Evolutionary conservation across 2,113 vertebrate genomes (phyloP).

Genomic region (Brienomyrus brachyistius): DNA sequence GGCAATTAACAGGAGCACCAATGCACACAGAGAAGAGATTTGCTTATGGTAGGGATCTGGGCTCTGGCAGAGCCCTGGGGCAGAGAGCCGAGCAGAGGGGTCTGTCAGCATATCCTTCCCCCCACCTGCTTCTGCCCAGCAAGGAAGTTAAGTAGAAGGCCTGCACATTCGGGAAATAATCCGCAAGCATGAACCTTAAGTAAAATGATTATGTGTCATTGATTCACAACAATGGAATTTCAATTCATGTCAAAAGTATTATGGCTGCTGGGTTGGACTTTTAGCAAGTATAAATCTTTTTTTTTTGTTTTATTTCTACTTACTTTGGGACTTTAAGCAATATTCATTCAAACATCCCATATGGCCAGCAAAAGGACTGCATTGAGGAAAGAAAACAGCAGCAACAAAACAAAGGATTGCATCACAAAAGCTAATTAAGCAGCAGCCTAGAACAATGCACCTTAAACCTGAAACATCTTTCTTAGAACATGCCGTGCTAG

Average conservation of each 20-base stretch:
- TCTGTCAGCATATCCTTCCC: constrained; percentile 19
- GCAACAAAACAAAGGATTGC: neutral
- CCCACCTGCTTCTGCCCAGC: neutral
- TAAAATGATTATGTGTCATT: neutral
- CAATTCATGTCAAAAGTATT: neutral
- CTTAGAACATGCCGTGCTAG: neutral
- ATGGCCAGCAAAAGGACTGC: neutral
- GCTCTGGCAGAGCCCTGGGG: constrained; percentile 27
- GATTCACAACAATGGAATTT: constrained; percentile 7
- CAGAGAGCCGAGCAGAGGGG: constrained; percentile 9
- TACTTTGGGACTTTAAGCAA: constrained; percentile 1
- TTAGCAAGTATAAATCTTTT: neutral
- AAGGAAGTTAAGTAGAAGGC: neutral
- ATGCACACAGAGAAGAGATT: constrained; percentile 38
- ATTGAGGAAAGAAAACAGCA: neutral
- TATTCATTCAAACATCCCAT: neutral
- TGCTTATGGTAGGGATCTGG: constrained; percentile 47
- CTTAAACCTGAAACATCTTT: neutral
- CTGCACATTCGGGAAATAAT: constrained; percentile 4
- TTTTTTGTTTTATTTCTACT: neutral
- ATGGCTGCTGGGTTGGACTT: neutral
- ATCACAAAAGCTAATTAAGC: constrained; percentile 3
- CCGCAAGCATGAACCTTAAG: neutral
- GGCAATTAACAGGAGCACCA: constrained; percentile 58
- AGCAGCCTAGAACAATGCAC: neutral